Evolutionary conservation across 2,888 invertebrate genomes (phyloP), one percentile per base, ranked within the genome.

Genomic region (Thera obeliscata): DNA sequence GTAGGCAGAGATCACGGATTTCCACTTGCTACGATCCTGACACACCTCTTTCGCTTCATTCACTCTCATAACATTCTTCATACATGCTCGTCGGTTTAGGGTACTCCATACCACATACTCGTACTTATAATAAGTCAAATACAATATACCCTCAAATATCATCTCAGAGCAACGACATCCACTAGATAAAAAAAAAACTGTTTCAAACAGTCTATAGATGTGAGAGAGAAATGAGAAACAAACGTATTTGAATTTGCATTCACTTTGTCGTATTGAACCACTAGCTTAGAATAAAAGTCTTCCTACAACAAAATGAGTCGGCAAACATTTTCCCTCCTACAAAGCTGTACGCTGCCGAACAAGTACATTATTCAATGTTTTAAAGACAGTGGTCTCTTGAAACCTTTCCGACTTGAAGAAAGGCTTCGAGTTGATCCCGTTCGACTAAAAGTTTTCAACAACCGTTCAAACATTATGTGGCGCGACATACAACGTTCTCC

Each of bases 391-490:
- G 78, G 84, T 83, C 84, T 83, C 81, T 82, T 81, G 76, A 79
- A 83, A 80, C 79, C 76, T 78, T 79, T 77, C 72, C 58, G 71
- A 41, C 43, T 56, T 79, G 80, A 88, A 89, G 88, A 90, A 90
- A 89, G 83, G 83, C 84, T 84, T 79, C 65, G 81, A 79, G 82
- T 86, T 85, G 87, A 85, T 85, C 82, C 72, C 80, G 81, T 81
- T 82, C 81, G 80, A 84, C 89, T 91, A 87, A 93, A 93, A 92
- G 89, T 93, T 91, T 89, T 93, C 87, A 91, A 91, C 91, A 88
- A 87, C 89, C 86, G 88, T 90, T 89, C 92, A 93, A 93, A 93
- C 91, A 92, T 86, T 87, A 82, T 90, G 90, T 80, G 90, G 91
- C 78, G 82, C 83, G 86, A 88, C 87, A 84, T 88, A 91, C 91